phyloP scores from a whole-genome alignment of 2,113 vertebrate genomes.

The Thunnus thynnus region DNA sequence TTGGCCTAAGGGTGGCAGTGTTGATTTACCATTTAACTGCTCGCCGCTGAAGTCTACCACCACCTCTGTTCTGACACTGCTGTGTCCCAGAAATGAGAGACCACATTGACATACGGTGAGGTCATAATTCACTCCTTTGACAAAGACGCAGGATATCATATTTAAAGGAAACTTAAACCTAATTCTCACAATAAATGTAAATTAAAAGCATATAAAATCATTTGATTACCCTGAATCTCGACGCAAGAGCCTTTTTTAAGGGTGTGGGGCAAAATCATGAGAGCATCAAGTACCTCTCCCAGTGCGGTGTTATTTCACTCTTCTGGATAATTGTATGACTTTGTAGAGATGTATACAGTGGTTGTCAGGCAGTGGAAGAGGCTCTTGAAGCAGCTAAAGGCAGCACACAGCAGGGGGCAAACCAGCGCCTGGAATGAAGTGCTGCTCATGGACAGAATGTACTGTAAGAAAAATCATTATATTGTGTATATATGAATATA shows the following conservation, averaged over 20 bases:
- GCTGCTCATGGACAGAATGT: conserved; percentile 1
- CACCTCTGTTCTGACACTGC: neutral
- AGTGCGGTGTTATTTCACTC: conserved; percentile 9
- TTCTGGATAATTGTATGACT: conserved; percentile 20
- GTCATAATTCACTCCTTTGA: neutral
- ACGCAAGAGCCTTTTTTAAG: neutral
- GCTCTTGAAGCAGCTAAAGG: conserved; percentile 60
- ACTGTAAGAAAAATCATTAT: conserved; percentile 12
- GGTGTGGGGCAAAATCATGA: neutral
- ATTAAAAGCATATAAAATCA: neutral
- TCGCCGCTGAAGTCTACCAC: neutral
- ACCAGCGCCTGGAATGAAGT: conserved; percentile 70
- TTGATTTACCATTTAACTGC: conserved; percentile 74
- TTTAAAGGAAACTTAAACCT: neutral
- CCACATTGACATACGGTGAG: conserved; percentile 1
- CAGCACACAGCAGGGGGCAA: conserved; percentile 81
- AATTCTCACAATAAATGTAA: neutral
- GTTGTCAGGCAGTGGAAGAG: neutral
- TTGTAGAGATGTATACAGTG: neutral
- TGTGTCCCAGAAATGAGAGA: conserved; percentile 26
- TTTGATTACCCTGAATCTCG: neutral
- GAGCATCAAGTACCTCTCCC: neutral
- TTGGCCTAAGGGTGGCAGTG: conserved; percentile 85
- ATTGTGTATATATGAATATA: conserved; percentile 23
- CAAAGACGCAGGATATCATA: neutral